Evolutionary conservation across 2,888 invertebrate species (phyloP), one percentile per base, ranked within the genome.

Genomic region (Trachelus stipa): DNA sequence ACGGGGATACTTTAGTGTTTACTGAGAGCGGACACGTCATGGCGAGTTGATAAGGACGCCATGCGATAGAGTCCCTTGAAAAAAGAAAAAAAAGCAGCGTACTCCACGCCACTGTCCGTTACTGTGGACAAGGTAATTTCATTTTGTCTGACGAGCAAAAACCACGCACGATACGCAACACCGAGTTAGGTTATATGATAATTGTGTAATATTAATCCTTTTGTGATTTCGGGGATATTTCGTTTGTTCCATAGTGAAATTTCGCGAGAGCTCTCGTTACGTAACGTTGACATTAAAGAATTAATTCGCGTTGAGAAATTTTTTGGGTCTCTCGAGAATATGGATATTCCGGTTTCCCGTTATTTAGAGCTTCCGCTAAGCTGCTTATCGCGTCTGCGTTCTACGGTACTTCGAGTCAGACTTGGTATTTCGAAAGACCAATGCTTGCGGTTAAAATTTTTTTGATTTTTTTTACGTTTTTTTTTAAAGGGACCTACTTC

Each of bases 61-160:
- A 23, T 56, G 56, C 56, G 80, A 81, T 79, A 83, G 81, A 78
- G 77, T 56, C 23, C 56, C 23, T 56, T 56, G 23, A 56, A 56
- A 56, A 56, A 40, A 6, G 0, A 2, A 56, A 56, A 11, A 12
- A 12, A 4, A 33, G 33, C 33, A 33, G 15, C 1, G 2, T 56
- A 56, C 9, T 56, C 56, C 23, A 56, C 56, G 56, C 23, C 56
- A 56, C 56, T 56, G 23, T 56, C 56, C 23, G 23, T 9, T 56
- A 56, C 9, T 2, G 9, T 23, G 56, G 6, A 56, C 56, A 56
- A 56, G 56, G 56, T 56, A 56, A 56, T 56, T 23, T 9, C 23
- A 56, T 23, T 56, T 56, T 56, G 40, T 40, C 4, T 40, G 15
- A 15, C 15, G 6, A 40, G 6, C 9, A 56, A 56, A 56, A 56